Conservation (phyloP, 2,113 vertebrate species). For the Platichthys stellatus region DNA sequence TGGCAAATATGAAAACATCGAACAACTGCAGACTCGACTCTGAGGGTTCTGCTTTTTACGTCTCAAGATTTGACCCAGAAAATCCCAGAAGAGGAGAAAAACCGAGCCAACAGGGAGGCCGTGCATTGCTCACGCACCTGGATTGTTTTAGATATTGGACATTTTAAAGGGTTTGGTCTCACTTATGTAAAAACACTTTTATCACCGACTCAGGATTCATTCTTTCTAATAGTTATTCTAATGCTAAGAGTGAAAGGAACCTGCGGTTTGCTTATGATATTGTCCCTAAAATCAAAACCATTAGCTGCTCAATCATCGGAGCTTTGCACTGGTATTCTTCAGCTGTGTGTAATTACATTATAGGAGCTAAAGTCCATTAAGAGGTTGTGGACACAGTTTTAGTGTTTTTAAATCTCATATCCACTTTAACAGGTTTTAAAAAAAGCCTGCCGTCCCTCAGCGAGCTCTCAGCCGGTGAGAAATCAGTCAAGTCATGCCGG, state of each 20-base stretch:
- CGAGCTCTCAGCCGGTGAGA: conserved; percentile 28
- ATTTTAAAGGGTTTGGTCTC: too few species aligned
- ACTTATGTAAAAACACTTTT: background rate
- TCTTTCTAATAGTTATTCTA: background rate
- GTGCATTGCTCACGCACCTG: background rate
- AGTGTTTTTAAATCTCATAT: conserved; percentile 35
- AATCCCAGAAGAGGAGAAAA: too few species aligned
- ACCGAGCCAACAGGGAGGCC: background rate
- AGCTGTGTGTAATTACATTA: conserved; percentile 28
- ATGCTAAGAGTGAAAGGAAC: background rate
- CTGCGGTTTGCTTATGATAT: background rate
- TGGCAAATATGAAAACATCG: background rate
- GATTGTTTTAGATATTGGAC: too few species aligned
- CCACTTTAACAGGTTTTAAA: conserved; percentile 23
- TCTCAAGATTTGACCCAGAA: background rate
- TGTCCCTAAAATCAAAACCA: background rate
- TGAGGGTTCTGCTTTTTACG: background rate
- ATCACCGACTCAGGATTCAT: background rate
- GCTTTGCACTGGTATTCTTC: background rate
- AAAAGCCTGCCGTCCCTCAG: conserved; percentile 4
- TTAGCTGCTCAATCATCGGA: background rate
- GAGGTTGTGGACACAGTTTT: conserved; percentile 22
- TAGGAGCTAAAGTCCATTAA: conserved; percentile 15
- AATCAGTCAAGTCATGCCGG: conserved; percentile 37
- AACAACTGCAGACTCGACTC: background rate